Base-by-base conservation (phyloP, 2,888 invertebrate genomes). In the Coenonympha glycerion region DNA sequence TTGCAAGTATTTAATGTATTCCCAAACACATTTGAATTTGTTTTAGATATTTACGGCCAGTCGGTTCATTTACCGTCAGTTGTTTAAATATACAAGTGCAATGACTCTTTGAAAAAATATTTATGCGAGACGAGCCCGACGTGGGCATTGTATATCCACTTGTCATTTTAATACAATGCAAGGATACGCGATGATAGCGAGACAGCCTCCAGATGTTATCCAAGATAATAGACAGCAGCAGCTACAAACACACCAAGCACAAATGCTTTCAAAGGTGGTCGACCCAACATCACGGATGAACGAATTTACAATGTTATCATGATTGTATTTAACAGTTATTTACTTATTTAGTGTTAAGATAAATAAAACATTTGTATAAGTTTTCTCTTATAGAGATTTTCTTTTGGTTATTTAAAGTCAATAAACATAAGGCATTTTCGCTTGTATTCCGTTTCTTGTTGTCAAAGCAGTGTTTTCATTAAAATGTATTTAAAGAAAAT, bases 91-190 rank as follows among this genome's bases (percentile, higher is more conserved):
- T 16, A 18, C 28, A 19, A 41, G 19, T 30, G 28, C 41, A 28
- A 19, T 41, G 41, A 41, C 41, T 41, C 41, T 18, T 3, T 18
- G n/a, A 5, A 11, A 2, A 41, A 30, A 30, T 41, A 41, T 41
- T 41, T 41, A 41, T n/a, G 18, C 4, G 39, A 24, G 39, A 24
- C 22, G 8, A 15, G 15, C 16, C 26, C 6, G 24, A 15, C 40
- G 41, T 41, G 39, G 39, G 39, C 16, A n/a, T 15, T 40, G 28
- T 41, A 11, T 30, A 19, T 19, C 11, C 41, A 9, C 30, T 30
- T 41, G 13, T 41, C 19, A 30, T 41, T 41, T 41, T 3, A 41
- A 41, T 41, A 41, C 30, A 41, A 41, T 30, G 41, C 41, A 30
- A 41, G 41, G 30, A 30, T 30, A 18, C 19, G 11, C 1, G 16